Percentiles rank a stretch among this genome's conserved stretches.
Evolutionary conservation across 2,113 vertebrate species (phyloP).

Genomic region (Mesitornis unicolor): DNA sequence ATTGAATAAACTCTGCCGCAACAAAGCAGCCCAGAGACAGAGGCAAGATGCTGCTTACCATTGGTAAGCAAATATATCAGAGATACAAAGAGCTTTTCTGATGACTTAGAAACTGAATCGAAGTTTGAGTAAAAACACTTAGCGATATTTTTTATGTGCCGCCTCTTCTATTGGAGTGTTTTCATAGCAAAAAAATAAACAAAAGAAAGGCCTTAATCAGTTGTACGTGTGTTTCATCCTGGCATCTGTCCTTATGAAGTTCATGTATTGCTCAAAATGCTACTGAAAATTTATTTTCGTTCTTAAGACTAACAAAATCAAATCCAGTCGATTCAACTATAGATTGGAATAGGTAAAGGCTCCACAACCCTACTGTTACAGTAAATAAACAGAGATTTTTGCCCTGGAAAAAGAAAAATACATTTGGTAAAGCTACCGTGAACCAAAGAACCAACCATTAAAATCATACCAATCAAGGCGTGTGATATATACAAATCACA

Average conservation of each 20-base stretch:
- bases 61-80: neutral
- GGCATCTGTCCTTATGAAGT: neutral
- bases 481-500: neutral
- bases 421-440: neutral
- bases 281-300: neutral
- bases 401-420: neutral
- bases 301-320: neutral
- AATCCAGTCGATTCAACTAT: neutral
- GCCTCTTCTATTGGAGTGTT: neutral
- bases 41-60: neutral
- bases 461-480: neutral
- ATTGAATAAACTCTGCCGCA: neutral
- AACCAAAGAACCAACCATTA: neutral
- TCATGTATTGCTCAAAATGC: neutral
- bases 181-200: neutral
- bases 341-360: neutral
- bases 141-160: neutral
- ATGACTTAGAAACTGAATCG: neutral
- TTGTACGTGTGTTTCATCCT: neutral
- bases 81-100: neutral
- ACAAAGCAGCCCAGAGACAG: neutral
- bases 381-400: neutral
- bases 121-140: neutral
- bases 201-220: neutral
- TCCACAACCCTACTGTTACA: neutral